Percentiles rank a stretch among this genome's conserved stretches.
These are phyloP conservation scores for Cyanoramphus novaezelandiae DNA, from an alignment of 2,113 vertebrate genomes.

Conservation along the genomic window DNA sequence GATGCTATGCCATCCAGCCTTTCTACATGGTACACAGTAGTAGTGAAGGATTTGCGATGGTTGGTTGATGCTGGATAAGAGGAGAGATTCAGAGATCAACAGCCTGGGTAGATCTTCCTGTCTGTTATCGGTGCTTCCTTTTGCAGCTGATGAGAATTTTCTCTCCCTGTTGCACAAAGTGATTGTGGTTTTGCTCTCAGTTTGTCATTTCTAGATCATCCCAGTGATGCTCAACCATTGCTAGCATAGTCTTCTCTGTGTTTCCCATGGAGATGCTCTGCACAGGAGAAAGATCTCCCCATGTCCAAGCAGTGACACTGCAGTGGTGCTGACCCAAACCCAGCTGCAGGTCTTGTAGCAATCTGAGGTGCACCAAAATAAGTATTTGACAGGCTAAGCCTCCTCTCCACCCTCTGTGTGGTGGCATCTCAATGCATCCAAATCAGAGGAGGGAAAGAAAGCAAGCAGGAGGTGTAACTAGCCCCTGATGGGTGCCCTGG, in stretches of 20 bases:
- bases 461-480: background rate
- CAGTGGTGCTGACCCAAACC: background rate
- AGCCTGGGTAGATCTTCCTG: background rate
- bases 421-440: background rate
- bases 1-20: background rate
- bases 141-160: background rate
- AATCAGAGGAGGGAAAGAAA: background rate
- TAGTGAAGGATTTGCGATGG: background rate
- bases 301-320: background rate
- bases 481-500: background rate
- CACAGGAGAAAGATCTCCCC: background rate
- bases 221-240: accelerated
- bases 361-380: background rate
- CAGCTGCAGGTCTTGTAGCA: background rate
- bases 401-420: background rate
- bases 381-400: background rate
- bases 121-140: background rate
- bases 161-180: background rate
- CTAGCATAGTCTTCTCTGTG: background rate
- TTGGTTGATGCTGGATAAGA: background rate
- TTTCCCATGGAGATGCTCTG: background rate
- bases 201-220: background rate
- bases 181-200: background rate
- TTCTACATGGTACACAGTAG: accelerated
- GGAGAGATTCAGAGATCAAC: background rate